These are phyloP conservation scores for Trichosurus vulpecula DNA, from an alignment of 2,797 vertebrate genomes.

Conservation along the genomic window DNA sequence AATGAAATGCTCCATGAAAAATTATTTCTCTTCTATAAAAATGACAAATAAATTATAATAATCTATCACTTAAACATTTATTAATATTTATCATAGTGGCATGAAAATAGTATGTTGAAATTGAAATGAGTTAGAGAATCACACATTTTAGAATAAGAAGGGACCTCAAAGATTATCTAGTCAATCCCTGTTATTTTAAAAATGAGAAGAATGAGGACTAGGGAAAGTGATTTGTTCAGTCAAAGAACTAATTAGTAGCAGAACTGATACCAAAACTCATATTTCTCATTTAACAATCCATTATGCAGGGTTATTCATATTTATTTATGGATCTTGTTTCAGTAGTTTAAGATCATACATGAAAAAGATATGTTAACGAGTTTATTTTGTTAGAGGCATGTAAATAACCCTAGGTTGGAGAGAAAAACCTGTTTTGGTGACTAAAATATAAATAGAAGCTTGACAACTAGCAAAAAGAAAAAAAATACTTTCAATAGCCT, in stretches of 20 bases:
- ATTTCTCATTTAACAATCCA: not conserved
- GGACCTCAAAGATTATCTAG: not conserved
- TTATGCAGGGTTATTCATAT: not conserved
- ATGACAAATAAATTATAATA: not conserved
- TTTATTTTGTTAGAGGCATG: not conserved
- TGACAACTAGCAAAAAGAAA: not conserved
- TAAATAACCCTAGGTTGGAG: not conserved
- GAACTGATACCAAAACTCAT: not conserved
- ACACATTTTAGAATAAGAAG: not conserved
- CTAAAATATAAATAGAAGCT: not conserved
- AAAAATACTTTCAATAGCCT: not conserved
- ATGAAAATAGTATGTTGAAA: not conserved
- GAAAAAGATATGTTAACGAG: not conserved
- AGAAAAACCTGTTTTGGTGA: not conserved
- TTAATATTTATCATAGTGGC: not conserved
- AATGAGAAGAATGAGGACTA: not conserved
- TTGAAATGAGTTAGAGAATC: not conserved
- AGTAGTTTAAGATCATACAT: not conserved
- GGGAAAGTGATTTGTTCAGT: not conserved
- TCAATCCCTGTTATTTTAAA: not conserved
- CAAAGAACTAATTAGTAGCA: not conserved
- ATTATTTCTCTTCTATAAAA: not conserved
- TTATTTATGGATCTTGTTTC: not conserved
- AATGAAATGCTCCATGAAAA: constrained; percentile 32
- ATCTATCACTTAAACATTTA: not conserved